Conservation (phyloP, 2,113 vertebrate species). For the Leiothrix lutea region DNA sequence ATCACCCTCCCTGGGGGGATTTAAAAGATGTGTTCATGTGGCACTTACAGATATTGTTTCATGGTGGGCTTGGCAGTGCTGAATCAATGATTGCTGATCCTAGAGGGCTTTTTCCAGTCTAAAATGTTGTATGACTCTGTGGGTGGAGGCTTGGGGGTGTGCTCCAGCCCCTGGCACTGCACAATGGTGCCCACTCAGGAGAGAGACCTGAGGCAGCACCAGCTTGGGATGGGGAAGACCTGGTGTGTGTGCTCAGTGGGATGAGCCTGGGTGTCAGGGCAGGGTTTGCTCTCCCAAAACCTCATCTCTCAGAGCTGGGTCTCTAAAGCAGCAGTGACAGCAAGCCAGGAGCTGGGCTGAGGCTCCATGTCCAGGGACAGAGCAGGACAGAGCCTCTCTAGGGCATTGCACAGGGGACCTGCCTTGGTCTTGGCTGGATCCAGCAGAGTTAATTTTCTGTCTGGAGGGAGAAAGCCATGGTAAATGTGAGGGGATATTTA, state of each 20-base stretch:
- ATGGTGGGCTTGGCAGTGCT: background rate
- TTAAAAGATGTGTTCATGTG: background rate
- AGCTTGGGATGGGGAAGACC: background rate
- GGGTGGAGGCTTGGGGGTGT: background rate
- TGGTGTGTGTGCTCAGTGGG: rapidly evolving
- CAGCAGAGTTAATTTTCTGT: rapidly evolving
- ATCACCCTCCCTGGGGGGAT: background rate
- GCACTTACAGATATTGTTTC: rapidly evolving
- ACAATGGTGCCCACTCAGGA: rapidly evolving
- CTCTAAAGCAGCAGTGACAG: no score
- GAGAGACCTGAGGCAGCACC: background rate
- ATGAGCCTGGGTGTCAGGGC: background rate
- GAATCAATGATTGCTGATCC: background rate
- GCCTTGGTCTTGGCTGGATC: background rate
- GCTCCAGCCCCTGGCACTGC: background rate
- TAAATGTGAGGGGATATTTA: background rate
- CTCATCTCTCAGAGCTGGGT: background rate
- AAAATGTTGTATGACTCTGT: background rate
- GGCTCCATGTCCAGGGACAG: rapidly evolving
- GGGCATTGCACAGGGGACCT: rapidly evolving
- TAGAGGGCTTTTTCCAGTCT: background rate
- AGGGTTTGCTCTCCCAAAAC: background rate
- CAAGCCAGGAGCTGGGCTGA: background rate
- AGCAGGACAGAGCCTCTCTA: background rate
- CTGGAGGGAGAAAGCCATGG: rapidly evolving